Base-by-base conservation (phyloP, 2,113 vertebrate species). In the Echinops telfairi region DNA sequence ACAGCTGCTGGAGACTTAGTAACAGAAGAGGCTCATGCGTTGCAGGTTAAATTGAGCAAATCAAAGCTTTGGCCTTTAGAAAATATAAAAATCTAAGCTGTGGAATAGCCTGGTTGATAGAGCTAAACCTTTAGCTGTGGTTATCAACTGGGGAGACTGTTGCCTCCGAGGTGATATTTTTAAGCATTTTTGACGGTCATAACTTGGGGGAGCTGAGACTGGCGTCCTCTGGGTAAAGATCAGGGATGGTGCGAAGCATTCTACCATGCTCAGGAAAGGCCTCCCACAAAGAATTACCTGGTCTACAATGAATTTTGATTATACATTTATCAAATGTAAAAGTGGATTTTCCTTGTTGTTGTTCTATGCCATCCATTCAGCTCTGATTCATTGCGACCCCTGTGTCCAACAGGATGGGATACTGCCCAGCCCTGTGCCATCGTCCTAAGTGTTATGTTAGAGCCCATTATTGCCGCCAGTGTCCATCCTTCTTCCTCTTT, bases 21-120 rank as follows among this genome's bases (percentile, higher is more conserved):
- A 96, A 90, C 64, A 86, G 47, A 95, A 36, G 62, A 68, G 66
- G 43, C 88, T 71, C 15, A 88, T 78, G n/a, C 64, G 83, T 79
- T 92, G 38, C 71, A 88, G 83, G 36, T 76, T 90, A 95, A 88
- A 84, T 68, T 78, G 84, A 96, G 40, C 83, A 92, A 92, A 88
- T 40, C 68, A 93, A 91, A 95, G 81, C 14, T 89, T 89, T 62
- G 16, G 33, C 17, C 43, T 82, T 92, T 77, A 87, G n/a, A 79
- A 96, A 92, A 86, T 88, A n/a, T 71, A 86, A 89, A 94, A 96
- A 57, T 36, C 11, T 88, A 33, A 86, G 77, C 53, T 60, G 14
- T 92, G 16, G 14, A 96, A 95, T 92, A 93, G 11, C 68, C 62
- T 83, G 62, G 68, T 31, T 79, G 31, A 78, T 91, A 36, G 79